Evolutionary conservation across 1,140 invertebrate species (phyloP), one percentile per base, ranked within the genome.

Genomic region (Macrosteles quadrilineatus): DNA sequence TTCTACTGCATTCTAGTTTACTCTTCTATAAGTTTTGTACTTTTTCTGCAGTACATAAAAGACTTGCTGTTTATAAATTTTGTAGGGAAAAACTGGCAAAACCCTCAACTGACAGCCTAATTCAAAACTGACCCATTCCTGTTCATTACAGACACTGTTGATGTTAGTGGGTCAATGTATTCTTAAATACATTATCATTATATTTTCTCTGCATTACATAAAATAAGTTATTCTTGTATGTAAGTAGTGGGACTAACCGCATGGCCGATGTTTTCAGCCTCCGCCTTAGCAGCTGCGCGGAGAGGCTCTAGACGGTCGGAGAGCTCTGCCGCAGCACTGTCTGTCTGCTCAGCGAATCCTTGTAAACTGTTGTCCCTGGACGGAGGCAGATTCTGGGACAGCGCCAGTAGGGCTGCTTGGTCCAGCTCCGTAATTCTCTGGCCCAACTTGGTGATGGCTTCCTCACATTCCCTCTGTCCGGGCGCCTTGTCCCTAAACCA

Each of bases 261-360:
- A 78, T 98, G 94, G 0, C 96, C 96, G 31, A 99, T 86, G 76
- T 95, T 92, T 83, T 98, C 96, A 0, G 97, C 93, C 83, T 98
- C 94, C 66, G 87, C 88, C 78, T 93, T 95, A 9, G 93, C 96
- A 29, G 96, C 92, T 23, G 85, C 81, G 4, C 91, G 83, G 25
- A 98, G 83, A 9, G 90, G 89, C 73, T 97, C 94, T 64, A 98
- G 82, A 40, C 91, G 90, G 71, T 94, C 90, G 62, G 86, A 78
- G 73, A 96, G 83, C 77, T 95, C 93, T 25, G 85, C 87, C 0
- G 89, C 89, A 53, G 91, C 90, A 73, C 84, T 88, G 72, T 90
- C 84, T 59, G 90, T 88, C 72, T 89, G 91, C 71, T 95, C 93
- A 53, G 91, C 91, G 81, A 91, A 96, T 0, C 88, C 90, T 79